Percentiles rank a stretch among this genome's conserved stretches.
Conservation (phyloP, 2,113 vertebrate species). For the Myotis davidii region DNA sequence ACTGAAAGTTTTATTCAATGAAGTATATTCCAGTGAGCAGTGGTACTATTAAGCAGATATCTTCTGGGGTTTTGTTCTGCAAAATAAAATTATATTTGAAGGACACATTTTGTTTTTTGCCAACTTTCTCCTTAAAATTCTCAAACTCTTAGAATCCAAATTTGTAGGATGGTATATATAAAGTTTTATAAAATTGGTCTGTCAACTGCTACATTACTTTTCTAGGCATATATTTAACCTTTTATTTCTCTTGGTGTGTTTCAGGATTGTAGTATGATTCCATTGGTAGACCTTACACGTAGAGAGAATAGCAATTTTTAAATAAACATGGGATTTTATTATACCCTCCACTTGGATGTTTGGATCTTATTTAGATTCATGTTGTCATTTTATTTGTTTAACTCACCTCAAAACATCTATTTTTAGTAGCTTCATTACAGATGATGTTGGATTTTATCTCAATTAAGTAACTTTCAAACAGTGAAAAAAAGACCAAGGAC, state of each 20-base stretch:
- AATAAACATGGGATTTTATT: background rate
- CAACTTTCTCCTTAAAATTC: background rate
- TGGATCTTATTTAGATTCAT: background rate
- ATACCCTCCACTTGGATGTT: background rate
- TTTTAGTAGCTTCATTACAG: conserved; percentile 28
- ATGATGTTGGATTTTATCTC: conserved; percentile 3
- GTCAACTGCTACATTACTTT: background rate
- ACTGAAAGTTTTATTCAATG: background rate
- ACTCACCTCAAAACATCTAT: background rate
- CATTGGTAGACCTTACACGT: background rate
- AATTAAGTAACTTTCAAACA: conserved; percentile 54
- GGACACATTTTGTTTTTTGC: background rate
- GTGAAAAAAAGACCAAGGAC: background rate
- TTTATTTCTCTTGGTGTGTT: too few relatives aligned
- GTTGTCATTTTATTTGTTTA: background rate
- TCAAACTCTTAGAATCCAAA: background rate
- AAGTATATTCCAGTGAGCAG: background rate
- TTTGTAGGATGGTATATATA: background rate
- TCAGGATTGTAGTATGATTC: background rate
- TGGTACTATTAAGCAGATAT: background rate
- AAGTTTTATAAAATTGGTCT: background rate
- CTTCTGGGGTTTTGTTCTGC: background rate
- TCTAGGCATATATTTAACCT: background rate
- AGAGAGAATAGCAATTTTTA: background rate
- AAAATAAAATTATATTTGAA: background rate